Evolutionary conservation across 2,113 vertebrate species (phyloP).

Genomic region (Ceyx margarethae): DNA sequence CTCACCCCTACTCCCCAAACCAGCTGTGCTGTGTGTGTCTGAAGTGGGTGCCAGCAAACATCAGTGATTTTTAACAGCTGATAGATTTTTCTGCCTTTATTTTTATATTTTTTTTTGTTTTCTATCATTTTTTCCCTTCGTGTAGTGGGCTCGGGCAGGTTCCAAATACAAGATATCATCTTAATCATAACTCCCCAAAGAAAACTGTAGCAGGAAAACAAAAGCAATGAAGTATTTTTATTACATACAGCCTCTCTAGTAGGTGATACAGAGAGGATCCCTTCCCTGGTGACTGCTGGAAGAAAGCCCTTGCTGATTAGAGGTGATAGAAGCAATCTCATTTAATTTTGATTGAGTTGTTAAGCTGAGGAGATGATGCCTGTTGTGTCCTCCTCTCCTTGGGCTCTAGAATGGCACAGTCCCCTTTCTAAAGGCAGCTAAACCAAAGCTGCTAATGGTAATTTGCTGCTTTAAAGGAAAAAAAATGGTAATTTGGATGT

Average conservation of each 20-base stretch:
- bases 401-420: not conserved
- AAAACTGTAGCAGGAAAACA: not conserved
- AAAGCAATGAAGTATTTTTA: not conserved
- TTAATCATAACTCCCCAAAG: not conserved
- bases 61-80: not conserved
- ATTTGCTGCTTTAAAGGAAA: slow-evolving; percentile 50
- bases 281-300: not conserved
- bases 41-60: not conserved
- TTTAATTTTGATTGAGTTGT: slow-evolving; percentile 32
- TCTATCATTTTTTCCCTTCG: not conserved
- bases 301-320: slow-evolving; percentile 20
- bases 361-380: not conserved
- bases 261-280: not conserved
- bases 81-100: not conserved
- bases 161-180: not conserved
- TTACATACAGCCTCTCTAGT: not conserved
- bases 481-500: slow-evolving; percentile 5
- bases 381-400: not conserved
- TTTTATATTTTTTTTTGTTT: not conserved
- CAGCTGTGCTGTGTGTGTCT: not conserved
- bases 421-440: slow-evolving; percentile 1
- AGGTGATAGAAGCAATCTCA: not conserved
- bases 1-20: not conserved
- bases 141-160: not conserved
- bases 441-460: slow-evolving; percentile 3